Conservation (phyloP, 2,888 invertebrate species). For the Eulithis prunata region DNA sequence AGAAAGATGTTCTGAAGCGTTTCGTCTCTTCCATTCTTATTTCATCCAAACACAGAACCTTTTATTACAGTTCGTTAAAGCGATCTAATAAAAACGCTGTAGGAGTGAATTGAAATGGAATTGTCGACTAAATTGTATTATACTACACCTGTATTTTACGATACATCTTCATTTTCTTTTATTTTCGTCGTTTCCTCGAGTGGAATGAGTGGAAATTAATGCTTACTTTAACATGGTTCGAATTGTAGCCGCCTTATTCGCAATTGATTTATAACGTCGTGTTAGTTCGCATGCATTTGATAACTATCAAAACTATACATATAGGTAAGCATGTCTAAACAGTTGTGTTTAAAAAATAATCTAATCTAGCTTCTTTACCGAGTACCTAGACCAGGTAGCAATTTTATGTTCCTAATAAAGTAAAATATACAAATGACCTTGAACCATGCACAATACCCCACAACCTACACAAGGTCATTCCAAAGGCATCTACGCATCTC, state of each 20-base stretch:
- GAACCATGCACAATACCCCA: no score
- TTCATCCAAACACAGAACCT: conserved; percentile 13
- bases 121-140: conserved; percentile 17
- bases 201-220: conserved; percentile 1
- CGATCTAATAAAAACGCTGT: conserved; percentile 24
- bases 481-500: no score
- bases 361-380: no score
- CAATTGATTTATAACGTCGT: no score
- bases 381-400: no score
- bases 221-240: not conserved
- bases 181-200: conserved; percentile 5
- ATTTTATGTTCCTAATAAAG: no score
- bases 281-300: no score
- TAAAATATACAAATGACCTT: no score
- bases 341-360: no score
- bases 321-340: no score
- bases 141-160: conserved; percentile 13
- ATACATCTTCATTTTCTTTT: conserved; percentile 14
- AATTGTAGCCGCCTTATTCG: not conserved
- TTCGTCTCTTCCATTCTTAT: conserved; percentile 1
- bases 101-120: conserved; percentile 21
- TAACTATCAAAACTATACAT: no score
- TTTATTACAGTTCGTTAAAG: conserved; percentile 30
- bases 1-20: not conserved
- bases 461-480: no score